Base-by-base conservation (phyloP, 2,113 vertebrate species). In the Labrus mixtus region DNA sequence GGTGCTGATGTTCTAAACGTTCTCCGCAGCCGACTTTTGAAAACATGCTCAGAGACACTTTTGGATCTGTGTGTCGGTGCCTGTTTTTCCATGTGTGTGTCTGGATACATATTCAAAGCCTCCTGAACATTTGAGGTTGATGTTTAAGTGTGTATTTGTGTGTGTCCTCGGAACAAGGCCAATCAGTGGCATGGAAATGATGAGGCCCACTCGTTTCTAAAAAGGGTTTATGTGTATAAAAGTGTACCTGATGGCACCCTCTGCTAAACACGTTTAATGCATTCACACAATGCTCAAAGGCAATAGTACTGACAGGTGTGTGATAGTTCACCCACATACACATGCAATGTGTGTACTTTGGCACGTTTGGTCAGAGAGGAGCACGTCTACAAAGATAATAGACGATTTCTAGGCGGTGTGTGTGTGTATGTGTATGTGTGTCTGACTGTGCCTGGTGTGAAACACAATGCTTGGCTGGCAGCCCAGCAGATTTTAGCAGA, bases 21-120 rank as follows among this genome's bases (percentile, higher is more conserved):
- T 80, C 57, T 50, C 78, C 57, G 45, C 43, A 79, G 88, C 84
- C 82, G 89, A 86, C 58, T 63, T 84, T 69, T 48, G 71, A 79
- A 78, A 83, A 81, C 71, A 65, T 62, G 79, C 64, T 82, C 73
- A 84, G 75, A 76, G 33, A 77, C 57, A 57, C 3, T 39, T 76
- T 68, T 66, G 79, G 63, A 78, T 77, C 25, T 51, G 39, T 69
- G 63, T 67, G 55, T 60, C 51, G 20, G n/a, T 20, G 48, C 10
- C 8, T 50, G 23, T 51, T 25, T 69, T 16, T 72, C 16, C 51
- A 1, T 66, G 25, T 56, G 67, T 63, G 75, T 66, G 60, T 33
- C 25, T 83, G 74, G 71, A 80, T 36, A 54, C 13, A 4, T 45
- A 16, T 51, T 64, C 56, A 70, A 77, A 86, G 53, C 43, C 37